phyloP scores from a whole-genome alignment of 2,113 vertebrate species.

The Tyrannus savana region DNA sequence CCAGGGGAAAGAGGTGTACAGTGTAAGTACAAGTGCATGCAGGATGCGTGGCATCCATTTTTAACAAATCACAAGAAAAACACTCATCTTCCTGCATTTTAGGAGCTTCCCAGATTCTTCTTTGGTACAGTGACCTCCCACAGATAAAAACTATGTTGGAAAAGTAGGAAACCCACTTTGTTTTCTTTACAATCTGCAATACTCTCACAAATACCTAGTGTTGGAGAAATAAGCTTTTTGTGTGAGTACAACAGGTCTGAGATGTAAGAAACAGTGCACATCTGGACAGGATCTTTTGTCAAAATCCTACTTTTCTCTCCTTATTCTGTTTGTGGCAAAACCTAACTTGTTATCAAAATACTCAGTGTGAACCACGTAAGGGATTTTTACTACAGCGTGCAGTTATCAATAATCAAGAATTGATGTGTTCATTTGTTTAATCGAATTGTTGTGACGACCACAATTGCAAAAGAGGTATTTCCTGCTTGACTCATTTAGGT shows the following conservation, averaged over 20 bases:
- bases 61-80: not conserved
- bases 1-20: not conserved
- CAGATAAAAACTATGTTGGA: not conserved
- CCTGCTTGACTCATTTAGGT: not conserved
- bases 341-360: not conserved
- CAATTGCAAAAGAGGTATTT: not conserved
- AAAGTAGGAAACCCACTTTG: not conserved
- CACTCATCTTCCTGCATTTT: not conserved
- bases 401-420: not conserved
- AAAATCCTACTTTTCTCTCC: not conserved
- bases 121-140: not conserved
- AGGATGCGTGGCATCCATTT: not conserved
- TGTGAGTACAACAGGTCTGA: slow-evolving; percentile 37
- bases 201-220: not conserved
- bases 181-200: slow-evolving; percentile 10
- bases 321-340: slow-evolving; percentile 9
- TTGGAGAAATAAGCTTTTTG: not conserved
- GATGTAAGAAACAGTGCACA: not conserved
- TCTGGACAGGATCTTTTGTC: slow-evolving; percentile 7
- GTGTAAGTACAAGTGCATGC: slow-evolving; percentile 5
- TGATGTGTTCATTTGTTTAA: not conserved
- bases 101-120: not conserved
- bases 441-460: not conserved
- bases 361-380: not conserved
- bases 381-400: not conserved